phyloP scores from a whole-genome alignment of 2,888 invertebrate species.

The Folsomia manolachei region DNA sequence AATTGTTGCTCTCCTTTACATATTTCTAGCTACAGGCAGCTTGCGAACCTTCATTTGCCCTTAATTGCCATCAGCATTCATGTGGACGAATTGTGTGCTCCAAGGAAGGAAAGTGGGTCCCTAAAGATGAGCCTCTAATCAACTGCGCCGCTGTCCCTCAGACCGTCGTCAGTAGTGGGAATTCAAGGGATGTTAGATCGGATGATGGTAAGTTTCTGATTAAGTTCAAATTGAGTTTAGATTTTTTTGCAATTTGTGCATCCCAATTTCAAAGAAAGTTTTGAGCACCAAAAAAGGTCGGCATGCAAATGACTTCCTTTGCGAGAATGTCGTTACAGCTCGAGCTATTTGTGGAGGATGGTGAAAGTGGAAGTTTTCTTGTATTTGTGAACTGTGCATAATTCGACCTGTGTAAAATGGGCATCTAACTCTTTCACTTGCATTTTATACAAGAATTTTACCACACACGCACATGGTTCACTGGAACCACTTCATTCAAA shows the following conservation, averaged over 20 bases:
- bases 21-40: constrained; percentile 8
- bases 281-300: too few relatives aligned
- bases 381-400: too few relatives aligned
- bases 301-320: too few relatives aligned
- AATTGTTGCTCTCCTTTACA: too few relatives aligned
- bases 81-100: constrained; percentile 45
- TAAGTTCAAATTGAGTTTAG: not conserved
- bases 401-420: too few relatives aligned
- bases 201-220: not conserved
- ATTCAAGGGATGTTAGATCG: not conserved
- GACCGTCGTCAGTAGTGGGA: constrained; percentile 10
- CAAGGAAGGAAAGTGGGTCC: constrained; percentile 37
- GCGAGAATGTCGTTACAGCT: too few relatives aligned
- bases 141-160: constrained; percentile 34
- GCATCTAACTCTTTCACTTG: too few relatives aligned
- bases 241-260: not conserved
- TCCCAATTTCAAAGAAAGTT: not conserved
- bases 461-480: too few relatives aligned
- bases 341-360: too few relatives aligned
- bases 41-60: constrained; percentile 26
- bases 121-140: constrained; percentile 35
- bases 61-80: constrained; percentile 38
- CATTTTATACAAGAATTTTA: too few relatives aligned
- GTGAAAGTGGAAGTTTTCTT: too few relatives aligned
- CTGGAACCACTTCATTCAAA: too few relatives aligned